Evolutionary conservation across 2,113 vertebrate species (phyloP), one percentile per base, ranked within the genome.

Genomic region (Sapayoa aenigma): DNA sequence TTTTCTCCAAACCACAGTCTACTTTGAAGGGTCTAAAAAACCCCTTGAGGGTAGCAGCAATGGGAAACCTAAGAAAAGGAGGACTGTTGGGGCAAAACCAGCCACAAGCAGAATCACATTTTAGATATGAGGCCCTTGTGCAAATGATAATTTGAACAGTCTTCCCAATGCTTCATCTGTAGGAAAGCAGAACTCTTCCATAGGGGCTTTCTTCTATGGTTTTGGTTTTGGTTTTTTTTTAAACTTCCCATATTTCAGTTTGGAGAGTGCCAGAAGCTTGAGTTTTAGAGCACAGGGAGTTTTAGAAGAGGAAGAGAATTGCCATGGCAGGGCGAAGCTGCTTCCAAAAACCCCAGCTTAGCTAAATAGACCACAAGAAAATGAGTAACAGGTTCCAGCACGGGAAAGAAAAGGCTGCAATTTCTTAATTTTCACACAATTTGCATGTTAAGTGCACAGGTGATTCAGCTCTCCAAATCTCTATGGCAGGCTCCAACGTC

Each of bases 161-260:
- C 31, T 68, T 92, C 42, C 49, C 50, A 22, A 31, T 7, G 24
- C 39, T 66, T 47, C 20, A 63, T 71, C 49, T 93, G 56, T 17
- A 88, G 65, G 16, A 96, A 94, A 93, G 87, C 55, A 81, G 75
- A 95, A 94, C 72, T 80, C 30, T 46, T 82, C 37, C 67, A 67
- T 0, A 53, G 92, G 63, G 41, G 9, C 9, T 85, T 94, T 94
- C 67, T 69, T 72, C 44, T 79, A 25, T 3, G 18, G 41, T 60
- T 87, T 93, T 90, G 11, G 19, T 74, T 80, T 91, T 72, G n/a
- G n/a, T 5, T 75, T 62, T 78, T 60, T 39, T 82, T 79, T 55
- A 49, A 87, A 39, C 15, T 91, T 77, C 59, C 33, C 33, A 9
- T 20, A 53, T 82, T 90, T 93, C 21, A 47, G 24, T 47, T 35